Conservation (phyloP, 2,113 vertebrate species). For the Microcebus griseorufus region DNA sequence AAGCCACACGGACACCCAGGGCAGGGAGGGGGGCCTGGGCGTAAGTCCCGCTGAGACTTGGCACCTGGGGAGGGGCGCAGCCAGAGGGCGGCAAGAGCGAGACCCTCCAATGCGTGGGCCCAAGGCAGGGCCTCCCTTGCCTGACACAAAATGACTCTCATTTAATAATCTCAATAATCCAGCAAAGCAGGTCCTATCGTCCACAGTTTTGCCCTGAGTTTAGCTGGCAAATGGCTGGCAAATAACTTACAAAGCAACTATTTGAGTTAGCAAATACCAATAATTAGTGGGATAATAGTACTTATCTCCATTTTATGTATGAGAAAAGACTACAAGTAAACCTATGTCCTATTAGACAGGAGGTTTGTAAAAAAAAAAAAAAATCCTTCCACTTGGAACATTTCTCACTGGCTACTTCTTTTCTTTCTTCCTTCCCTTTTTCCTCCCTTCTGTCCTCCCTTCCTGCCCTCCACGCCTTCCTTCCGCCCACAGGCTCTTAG, state of each 20-base stretch:
- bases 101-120: not conserved
- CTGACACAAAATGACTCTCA: not conserved
- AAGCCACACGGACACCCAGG: not conserved
- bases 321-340: not conserved
- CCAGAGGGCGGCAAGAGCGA: not conserved
- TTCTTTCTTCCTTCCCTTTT: not conserved
- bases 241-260: not conserved
- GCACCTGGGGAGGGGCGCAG: not conserved
- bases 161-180: not conserved
- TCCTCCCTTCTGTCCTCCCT: not conserved
- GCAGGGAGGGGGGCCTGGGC: too few relatives aligned
- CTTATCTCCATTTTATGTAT: not conserved
- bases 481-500: not conserved
- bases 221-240: not conserved
- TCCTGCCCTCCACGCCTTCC: not conserved
- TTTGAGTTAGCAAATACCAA: not conserved
- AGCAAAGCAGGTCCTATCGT: not conserved
- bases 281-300: not conserved
- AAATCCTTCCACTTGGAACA: not conserved
- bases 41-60: not conserved
- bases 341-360: rapidly evolving
- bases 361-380: not conserved
- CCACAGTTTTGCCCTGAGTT: not conserved
- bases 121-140: not conserved
- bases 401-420: not conserved